These are phyloP conservation scores for Lepidothrix coronata DNA, from an alignment of 2,113 vertebrate species.

Conservation along the genomic window DNA sequence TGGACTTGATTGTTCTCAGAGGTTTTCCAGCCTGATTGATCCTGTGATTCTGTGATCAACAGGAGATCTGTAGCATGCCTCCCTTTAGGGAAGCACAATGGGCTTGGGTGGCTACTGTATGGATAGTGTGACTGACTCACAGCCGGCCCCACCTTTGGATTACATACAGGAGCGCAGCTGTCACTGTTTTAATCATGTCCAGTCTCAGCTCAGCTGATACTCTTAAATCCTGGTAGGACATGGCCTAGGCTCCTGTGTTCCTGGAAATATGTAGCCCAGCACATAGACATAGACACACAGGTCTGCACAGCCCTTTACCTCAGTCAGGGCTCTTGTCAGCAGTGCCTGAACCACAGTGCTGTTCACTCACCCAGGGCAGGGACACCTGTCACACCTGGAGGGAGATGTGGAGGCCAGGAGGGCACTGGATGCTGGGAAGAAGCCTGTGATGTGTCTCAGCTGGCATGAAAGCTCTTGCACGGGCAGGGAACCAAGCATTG, in stretches of 20 bases:
- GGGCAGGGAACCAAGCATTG: not conserved
- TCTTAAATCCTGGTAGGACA: not conserved
- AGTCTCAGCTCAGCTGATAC: fast-evolving
- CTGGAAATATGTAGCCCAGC: not conserved
- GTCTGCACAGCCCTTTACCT: not conserved
- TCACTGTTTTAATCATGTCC: not conserved
- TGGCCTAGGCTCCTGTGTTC: not conserved
- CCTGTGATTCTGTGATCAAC: not conserved
- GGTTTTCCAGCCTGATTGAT: not conserved
- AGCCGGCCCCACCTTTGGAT: not conserved
- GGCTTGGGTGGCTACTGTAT: not conserved
- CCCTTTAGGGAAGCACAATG: no score
- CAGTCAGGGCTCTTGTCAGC: not conserved
- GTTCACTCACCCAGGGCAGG: not conserved
- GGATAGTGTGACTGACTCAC: not conserved
- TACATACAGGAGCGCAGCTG: not conserved
- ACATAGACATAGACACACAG: not conserved
- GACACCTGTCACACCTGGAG: not conserved
- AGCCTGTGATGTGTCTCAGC: not conserved
- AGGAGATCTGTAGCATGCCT: fast-evolving
- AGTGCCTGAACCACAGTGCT: not conserved
- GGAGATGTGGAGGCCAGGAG: not conserved
- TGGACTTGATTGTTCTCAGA: not conserved
- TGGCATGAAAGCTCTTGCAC: not conserved
- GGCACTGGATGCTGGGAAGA: not conserved